These are phyloP conservation scores for Ectemnius lituratus DNA, from an alignment of 2,888 invertebrate genomes.

Conservation along the genomic window DNA sequence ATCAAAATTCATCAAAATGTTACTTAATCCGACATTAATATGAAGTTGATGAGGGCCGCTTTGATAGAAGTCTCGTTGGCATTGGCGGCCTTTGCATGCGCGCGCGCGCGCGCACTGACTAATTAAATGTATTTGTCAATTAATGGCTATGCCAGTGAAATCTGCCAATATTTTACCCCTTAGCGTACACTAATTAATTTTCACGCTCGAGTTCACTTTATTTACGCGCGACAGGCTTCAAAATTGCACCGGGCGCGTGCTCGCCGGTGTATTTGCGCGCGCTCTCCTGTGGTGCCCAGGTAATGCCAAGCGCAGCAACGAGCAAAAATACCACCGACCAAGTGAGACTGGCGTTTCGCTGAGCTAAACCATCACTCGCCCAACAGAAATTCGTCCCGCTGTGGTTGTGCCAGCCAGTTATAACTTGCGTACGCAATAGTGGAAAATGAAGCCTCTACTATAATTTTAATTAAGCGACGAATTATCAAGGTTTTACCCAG, in stretches of 20 bases:
- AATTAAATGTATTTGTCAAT: slow-evolving; percentile 61
- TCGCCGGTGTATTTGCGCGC: slow-evolving; percentile 51
- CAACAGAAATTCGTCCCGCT: slow-evolving; percentile 43
- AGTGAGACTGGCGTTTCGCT: slow-evolving; percentile 31
- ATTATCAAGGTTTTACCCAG: too few relatives aligned
- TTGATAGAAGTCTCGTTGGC: too few relatives aligned
- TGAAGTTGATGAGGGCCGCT: too few relatives aligned
- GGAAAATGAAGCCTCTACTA: too few relatives aligned
- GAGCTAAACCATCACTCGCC: slow-evolving; percentile 30
- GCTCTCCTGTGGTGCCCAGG: slow-evolving; percentile 13
- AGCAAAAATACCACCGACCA: slow-evolving; percentile 50
- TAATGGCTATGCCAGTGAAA: slow-evolving; percentile 54
- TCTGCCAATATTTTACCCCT: slow-evolving; percentile 59
- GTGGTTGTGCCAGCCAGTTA: slow-evolving; percentile 4
- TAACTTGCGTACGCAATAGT: too few relatives aligned
- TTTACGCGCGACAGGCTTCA: slow-evolving; percentile 65
- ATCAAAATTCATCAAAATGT: too few relatives aligned
- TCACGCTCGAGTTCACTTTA: slow-evolving; percentile 61
- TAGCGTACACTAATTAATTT: slow-evolving; percentile 64
- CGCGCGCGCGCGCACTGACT: slow-evolving; percentile 25
- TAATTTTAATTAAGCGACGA: too few relatives aligned
- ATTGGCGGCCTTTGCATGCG: too few relatives aligned
- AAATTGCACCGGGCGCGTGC: slow-evolving; percentile 52
- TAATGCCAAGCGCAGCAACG: slow-evolving; percentile 36
- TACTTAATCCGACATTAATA: too few relatives aligned